These are phyloP conservation scores for Cephus nigrinus DNA, from an alignment of 2,888 invertebrate species.

Conservation along the genomic window DNA sequence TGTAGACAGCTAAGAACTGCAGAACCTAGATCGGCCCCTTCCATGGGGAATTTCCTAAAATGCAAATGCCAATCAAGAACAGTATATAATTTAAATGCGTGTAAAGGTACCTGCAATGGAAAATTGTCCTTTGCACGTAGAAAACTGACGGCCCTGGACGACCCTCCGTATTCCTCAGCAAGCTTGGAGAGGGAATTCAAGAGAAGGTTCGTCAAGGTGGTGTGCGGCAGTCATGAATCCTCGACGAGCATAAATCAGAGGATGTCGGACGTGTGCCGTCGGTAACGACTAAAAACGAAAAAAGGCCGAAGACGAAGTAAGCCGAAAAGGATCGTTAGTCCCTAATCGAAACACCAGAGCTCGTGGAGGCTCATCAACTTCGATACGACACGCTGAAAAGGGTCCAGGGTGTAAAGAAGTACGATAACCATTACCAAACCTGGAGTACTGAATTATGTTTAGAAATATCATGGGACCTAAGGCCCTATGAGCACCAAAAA, in stretches of 20 bases:
- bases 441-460: background rate
- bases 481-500: background rate
- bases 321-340: slow-evolving; percentile 9
- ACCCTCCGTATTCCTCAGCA: slow-evolving; percentile 37
- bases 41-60: background rate
- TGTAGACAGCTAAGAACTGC: background rate
- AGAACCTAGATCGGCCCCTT: background rate
- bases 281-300: background rate
- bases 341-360: background rate
- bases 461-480: background rate
- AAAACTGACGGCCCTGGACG: slow-evolving; percentile 10
- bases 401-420: background rate
- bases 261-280: background rate
- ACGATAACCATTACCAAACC: background rate
- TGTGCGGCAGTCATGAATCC: slow-evolving; percentile 5
- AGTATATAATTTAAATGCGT: background rate
- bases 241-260: background rate
- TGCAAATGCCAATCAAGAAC: background rate
- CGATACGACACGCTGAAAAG: background rate
- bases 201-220: slow-evolving; percentile 42
- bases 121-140: background rate
- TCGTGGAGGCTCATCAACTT: slow-evolving; percentile 3
- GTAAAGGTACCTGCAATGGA: background rate
- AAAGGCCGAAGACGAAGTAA: slow-evolving; percentile 14
- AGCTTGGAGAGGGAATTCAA: slow-evolving; percentile 42